These are phyloP conservation scores for Hippopotamyrus pictus DNA, from an alignment of 2,797 vertebrate genomes.

Conservation along the genomic window DNA sequence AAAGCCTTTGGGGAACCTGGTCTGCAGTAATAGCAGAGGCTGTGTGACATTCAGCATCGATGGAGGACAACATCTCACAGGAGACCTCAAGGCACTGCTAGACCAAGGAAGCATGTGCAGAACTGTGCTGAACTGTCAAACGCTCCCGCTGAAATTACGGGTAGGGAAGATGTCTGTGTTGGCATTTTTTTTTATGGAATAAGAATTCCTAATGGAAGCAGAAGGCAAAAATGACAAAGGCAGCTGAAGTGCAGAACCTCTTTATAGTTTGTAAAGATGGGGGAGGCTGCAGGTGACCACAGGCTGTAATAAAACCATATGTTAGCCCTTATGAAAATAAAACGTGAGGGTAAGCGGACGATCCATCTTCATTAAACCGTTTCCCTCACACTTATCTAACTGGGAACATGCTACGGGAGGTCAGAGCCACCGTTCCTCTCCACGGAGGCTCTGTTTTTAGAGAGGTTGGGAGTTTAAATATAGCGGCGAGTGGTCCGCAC, in stretches of 20 bases:
- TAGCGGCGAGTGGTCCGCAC: slow-evolving; percentile 49
- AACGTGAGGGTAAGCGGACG: slow-evolving; percentile 69
- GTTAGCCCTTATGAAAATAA: slow-evolving; percentile 71
- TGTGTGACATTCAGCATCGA: slow-evolving; percentile 67
- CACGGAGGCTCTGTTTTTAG: slow-evolving; percentile 46
- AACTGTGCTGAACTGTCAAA: slow-evolving; percentile 63
- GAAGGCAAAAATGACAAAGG: slow-evolving; percentile 29
- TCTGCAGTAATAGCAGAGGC: slow-evolving; percentile 50
- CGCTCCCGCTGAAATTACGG: slow-evolving; percentile 58
- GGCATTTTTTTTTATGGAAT: slow-evolving; percentile 51
- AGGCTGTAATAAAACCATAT: slow-evolving; percentile 73
- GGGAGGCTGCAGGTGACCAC: slow-evolving; percentile 62
- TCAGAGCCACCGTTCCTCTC: slow-evolving; percentile 60
- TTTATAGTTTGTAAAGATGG: slow-evolving; percentile 40
- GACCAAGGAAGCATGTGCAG: slow-evolving; percentile 54
- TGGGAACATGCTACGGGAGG: slow-evolving; percentile 64
- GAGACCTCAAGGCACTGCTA: slow-evolving; percentile 66
- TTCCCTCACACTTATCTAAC: slow-evolving; percentile 63
- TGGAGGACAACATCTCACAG: slow-evolving; percentile 72
- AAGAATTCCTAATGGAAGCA: slow-evolving; percentile 38
- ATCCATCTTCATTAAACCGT: slow-evolving; percentile 64
- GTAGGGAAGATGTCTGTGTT: slow-evolving; percentile 55
- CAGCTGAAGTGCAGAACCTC: slow-evolving; percentile 37
- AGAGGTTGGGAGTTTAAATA: slow-evolving; percentile 55
- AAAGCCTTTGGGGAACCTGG: slow-evolving; percentile 51